Percentiles rank a stretch among this genome's conserved stretches.
Evolutionary conservation across 2,113 vertebrate genomes (phyloP).

Genomic region (Mobula hypostoma): DNA sequence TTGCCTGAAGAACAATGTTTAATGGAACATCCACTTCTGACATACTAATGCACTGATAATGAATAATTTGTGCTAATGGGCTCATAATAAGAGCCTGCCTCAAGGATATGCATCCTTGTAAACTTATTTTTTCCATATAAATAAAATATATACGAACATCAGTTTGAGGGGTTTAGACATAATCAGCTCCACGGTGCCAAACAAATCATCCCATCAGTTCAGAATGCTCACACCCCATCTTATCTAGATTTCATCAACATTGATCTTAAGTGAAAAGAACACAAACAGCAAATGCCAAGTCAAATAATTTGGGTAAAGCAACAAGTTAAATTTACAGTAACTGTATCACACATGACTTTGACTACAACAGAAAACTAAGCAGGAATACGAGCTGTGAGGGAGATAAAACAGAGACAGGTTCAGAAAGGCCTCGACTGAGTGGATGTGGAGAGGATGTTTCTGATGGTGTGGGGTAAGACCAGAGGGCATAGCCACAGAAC

Average conservation of each 20-base stretch:
- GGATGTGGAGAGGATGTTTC: too few relatives aligned
- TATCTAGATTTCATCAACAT: neutral
- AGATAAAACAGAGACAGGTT: too few relatives aligned
- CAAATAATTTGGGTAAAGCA: neutral
- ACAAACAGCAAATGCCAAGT: neutral
- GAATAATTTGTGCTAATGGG: slow-evolving; percentile 22
- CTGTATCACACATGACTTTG: too few relatives aligned
- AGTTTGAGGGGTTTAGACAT: neutral
- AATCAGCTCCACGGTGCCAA: slow-evolving; percentile 6
- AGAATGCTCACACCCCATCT: neutral
- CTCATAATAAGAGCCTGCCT: slow-evolving; percentile 2
- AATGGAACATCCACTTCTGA: slow-evolving; percentile 8
- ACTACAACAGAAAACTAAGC: too few relatives aligned
- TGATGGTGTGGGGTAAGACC: too few relatives aligned
- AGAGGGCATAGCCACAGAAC: too few relatives aligned
- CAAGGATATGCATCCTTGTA: neutral
- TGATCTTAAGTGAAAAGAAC: neutral
- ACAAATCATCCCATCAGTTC: neutral
- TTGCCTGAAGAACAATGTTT: slow-evolving; percentile 28
- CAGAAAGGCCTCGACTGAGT: too few relatives aligned
- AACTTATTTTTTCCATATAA: slow-evolving; percentile 5
- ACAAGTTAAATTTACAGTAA: neutral
- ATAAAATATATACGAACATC: neutral
- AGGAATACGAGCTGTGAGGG: too few relatives aligned
- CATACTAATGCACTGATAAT: slow-evolving; percentile 31